phyloP scores from a whole-genome alignment of 2,888 invertebrate genomes.

The Caenorhabditis sp. region DNA sequence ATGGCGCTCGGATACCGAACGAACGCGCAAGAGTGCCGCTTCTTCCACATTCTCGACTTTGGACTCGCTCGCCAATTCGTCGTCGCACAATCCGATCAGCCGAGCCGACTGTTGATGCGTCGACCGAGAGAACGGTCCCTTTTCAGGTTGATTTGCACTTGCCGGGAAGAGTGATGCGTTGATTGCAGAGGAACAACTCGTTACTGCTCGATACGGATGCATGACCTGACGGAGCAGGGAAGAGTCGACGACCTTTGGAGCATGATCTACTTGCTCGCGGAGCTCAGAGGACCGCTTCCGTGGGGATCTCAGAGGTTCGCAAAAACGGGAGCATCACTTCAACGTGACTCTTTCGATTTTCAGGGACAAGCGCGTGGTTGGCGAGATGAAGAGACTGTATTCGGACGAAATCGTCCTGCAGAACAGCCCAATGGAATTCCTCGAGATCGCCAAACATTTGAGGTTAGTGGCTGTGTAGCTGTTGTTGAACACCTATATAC shows the following conservation, averaged over 20 bases:
- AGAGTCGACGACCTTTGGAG: slow-evolving; percentile 74
- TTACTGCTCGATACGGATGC: slow-evolving; percentile 68
- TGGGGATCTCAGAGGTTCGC: slow-evolving; percentile 64
- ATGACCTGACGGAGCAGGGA: slow-evolving; percentile 71
- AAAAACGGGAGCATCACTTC: no score
- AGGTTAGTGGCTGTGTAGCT: no score
- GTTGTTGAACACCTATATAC: no score
- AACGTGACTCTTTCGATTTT: no score
- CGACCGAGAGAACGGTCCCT: slow-evolving; percentile 60
- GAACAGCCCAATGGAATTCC: slow-evolving; percentile 65
- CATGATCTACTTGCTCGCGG: slow-evolving; percentile 71
- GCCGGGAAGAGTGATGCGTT: no score
- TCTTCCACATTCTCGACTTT: slow-evolving; percentile 71
- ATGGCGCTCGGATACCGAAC: slow-evolving; percentile 49
- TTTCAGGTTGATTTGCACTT: no score
- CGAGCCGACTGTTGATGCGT: slow-evolving; percentile 53
- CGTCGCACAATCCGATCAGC: slow-evolving; percentile 37
- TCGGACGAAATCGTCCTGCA: slow-evolving; percentile 63
- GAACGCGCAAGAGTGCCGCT: slow-evolving; percentile 52
- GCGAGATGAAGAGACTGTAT: slow-evolving; percentile 61
- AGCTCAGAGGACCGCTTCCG: slow-evolving; percentile 68
- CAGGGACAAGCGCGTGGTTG: slow-evolving; percentile 66
- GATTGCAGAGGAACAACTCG: slow-evolving; percentile 68
- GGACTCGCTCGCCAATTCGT: slow-evolving; percentile 70
- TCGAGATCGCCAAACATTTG: slow-evolving; percentile 63